Percentiles rank a stretch among this genome's conserved stretches.
Evolutionary conservation across 2,797 vertebrate genomes (phyloP).

Genomic region (Hybognathus amarus): DNA sequence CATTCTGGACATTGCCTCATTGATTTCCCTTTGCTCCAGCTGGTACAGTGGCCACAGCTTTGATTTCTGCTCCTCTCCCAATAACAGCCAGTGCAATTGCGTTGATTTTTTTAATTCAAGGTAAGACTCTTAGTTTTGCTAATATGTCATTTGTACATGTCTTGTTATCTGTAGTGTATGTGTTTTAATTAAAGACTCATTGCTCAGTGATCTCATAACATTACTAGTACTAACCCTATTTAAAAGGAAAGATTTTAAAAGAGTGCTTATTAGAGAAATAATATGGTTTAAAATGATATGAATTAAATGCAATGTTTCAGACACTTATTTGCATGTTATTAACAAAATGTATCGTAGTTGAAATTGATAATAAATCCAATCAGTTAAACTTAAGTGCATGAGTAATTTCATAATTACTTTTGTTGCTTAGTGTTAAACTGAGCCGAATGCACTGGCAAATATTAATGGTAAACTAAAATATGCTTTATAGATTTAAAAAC

Average conservation of each 20-base stretch:
- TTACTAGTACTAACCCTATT: not conserved
- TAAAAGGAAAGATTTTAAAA: not conserved
- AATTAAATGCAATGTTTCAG: not conserved
- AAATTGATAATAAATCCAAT: not conserved
- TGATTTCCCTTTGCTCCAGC: conserved; percentile 61
- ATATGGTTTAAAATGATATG: not conserved
- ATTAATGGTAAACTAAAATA: not conserved
- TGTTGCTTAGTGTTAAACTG: not conserved
- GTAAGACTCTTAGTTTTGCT: conserved; percentile 6
- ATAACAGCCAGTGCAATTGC: not conserved
- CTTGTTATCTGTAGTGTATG: not conserved
- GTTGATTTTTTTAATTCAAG: not conserved
- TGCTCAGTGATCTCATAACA: not conserved
- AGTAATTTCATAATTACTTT: not conserved
- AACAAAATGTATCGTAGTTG: not conserved
- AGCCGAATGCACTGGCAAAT: not conserved
- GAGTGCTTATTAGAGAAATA: not conserved
- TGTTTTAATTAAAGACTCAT: not conserved
- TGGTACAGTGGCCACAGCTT: conserved; percentile 54
- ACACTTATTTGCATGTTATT: not conserved
- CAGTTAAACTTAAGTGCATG: not conserved
- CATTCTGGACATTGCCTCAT: conserved; percentile 66
- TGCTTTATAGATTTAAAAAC: not conserved
- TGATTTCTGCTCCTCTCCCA: not conserved
- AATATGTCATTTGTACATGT: not conserved